Base-by-base conservation (phyloP, 2,888 invertebrate genomes). In the Tholera decimalis region DNA sequence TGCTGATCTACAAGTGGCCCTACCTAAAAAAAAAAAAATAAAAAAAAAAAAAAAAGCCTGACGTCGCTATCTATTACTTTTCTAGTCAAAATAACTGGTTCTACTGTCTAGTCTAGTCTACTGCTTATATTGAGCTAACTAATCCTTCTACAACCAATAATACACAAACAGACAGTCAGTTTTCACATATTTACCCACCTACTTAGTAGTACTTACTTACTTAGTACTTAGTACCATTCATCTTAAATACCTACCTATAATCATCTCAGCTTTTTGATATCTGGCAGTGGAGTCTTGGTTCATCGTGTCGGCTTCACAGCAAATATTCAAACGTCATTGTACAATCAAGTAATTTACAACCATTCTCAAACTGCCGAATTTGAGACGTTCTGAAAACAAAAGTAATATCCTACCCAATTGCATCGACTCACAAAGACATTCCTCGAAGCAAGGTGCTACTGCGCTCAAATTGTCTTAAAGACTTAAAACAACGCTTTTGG, bases 271-370 rank as follows among this genome's bases (percentile, higher is more conserved):
- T 7, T 24, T 20, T 24, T 15, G 3, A 24, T 7, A 2, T 15
- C 15, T 24, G 22, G 1, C 15, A 44, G 3, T 24, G 1, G 8
- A 24, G n/a, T 4, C 11, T 18, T 1, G 15, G 11, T 1, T 41
- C 61, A 62, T 11, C 44, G 7, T 22, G 22, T 46, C 51, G 65
- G 50, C n/a, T 22, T 13, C 26, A 18, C 15, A 30, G 33, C 30
- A 26, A 44, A 26, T 28, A 24, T 18, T 43, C 30, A 20, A 37
- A 41, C 30, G 8, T 15, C 30, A 62, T 62, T 72, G 58, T 62
- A 28, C 63, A 68, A 75, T 41, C 43, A 53, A 26, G 59, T 71
- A 53, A 78, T 79, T 81, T 81, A 79, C 62, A 66, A 15, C 60
- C 41, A 9, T 28, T 15, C 55, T 30, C 22, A 35, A 56, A 61